Evolutionary conservation across 1,140 invertebrate species (phyloP).

Genomic region (Zaprionus capensis): DNA sequence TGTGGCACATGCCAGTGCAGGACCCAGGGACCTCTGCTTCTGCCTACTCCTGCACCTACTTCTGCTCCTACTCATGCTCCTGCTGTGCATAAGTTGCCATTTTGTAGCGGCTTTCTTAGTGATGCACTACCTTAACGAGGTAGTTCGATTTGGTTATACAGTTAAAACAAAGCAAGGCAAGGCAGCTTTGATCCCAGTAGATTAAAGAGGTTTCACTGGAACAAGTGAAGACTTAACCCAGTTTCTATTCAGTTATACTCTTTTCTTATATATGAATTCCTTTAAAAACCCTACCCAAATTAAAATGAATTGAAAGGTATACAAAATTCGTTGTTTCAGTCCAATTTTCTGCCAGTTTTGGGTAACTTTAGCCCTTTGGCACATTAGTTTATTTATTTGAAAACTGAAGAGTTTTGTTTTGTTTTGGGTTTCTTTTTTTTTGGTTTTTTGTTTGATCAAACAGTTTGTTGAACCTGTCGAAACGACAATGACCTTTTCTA

Average conservation of each 20-base stretch:
- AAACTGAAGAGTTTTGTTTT: conserved; percentile 61
- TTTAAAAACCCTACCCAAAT: background rate
- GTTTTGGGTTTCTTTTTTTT: conserved; percentile 11
- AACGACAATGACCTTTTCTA: conserved; percentile 78
- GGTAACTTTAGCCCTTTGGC: conserved; percentile 49
- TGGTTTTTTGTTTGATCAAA: conserved; percentile 47
- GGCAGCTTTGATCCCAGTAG: background rate
- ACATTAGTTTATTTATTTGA: conserved; percentile 77
- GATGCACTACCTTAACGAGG: conserved; percentile 3
- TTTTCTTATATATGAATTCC: too few species aligned
- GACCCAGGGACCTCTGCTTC: conserved; percentile 18
- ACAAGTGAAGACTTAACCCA: background rate
- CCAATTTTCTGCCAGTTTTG: conserved; percentile 36
- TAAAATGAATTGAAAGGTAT: background rate
- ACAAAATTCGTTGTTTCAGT: conserved; percentile 5
- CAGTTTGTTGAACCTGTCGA: conserved; percentile 72
- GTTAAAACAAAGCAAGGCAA: background rate
- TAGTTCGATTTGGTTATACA: background rate
- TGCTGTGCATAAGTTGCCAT: conserved; percentile 25
- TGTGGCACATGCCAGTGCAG: conserved; percentile 76
- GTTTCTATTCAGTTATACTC: background rate
- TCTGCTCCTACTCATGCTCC: conserved; percentile 1
- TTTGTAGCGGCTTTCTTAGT: conserved; percentile 20
- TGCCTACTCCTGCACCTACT: conserved; percentile 26
- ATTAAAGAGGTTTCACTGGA: background rate